Base-by-base conservation (phyloP, 2,113 vertebrate species). In the Struthidea cinerea region DNA sequence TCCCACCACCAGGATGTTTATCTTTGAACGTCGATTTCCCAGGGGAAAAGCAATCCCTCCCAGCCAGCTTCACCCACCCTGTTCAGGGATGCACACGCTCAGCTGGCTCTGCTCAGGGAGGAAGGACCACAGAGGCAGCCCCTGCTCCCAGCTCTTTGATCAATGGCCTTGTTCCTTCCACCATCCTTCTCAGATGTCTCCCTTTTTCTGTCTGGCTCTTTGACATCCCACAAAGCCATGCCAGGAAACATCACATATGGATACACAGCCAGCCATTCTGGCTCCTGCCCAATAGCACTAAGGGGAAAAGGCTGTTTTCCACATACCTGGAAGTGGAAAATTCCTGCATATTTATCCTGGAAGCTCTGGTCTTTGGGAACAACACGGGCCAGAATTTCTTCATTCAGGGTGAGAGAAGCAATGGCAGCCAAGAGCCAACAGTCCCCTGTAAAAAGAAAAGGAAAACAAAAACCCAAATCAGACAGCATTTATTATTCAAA, bases 371-470 rank as follows among this genome's bases (percentile, higher is more conserved):
- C 95, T 55, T 94, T 92, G 24, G 98, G 98, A 67, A 99, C 98
- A 2, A 99, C 98, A 7, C 98, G 97, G 35, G 98, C 97, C 84
- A 99, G 90, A 80, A 98, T 64, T 69, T 98, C 98, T 76, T 99
- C 97, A 75, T 98, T 98, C 90, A 99, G 56, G 15, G 98, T 98
- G 83, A 99, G 98, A 79, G 98, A 98, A 32, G 98, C 98, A 8
- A 99, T 98, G 95, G 98, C 98, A 0, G 98, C 98, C 94, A 99
- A 97, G n/a, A 99, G 97, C 98, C 98, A 99, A 95, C 98, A 99
- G 96, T 99, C 98, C 42, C 98, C 98, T 99, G 79, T 30, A 63
- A 69, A 94, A 69, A 33, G 10, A 83, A 61, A 81, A 44, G 70
- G 24, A 96, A 60, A 69, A 44, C 21, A 53, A 32, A 32, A 10